Evolutionary conservation across 2,888 invertebrate species (phyloP).

Genomic region (Miltochrista miniata): DNA sequence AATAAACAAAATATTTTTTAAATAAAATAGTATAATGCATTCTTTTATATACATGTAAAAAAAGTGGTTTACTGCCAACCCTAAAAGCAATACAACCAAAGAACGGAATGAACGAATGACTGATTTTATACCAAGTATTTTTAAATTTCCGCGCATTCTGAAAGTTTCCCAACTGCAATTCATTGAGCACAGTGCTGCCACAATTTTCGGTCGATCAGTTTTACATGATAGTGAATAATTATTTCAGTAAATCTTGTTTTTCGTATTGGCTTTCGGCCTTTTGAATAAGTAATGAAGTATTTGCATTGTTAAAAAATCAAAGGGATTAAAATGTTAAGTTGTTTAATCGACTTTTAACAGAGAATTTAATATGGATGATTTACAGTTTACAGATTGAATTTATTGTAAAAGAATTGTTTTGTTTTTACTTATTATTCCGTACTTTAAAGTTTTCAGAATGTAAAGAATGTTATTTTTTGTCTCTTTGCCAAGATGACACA

Average conservation of each 20-base stretch:
- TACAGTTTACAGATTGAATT: too few species aligned
- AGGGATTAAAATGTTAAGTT: not conserved
- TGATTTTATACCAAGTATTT: slow-evolving; percentile 45
- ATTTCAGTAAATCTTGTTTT: slow-evolving; percentile 4
- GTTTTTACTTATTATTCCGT: too few species aligned
- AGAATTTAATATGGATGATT: too few species aligned
- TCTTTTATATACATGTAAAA: not conserved
- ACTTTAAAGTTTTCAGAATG: too few species aligned
- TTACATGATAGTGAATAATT: slow-evolving; percentile 21
- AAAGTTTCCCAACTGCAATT: slow-evolving; percentile 16
- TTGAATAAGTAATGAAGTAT: not conserved
- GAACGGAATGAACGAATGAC: slow-evolving; percentile 41
- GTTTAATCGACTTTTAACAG: not conserved
- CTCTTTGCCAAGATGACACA: too few species aligned
- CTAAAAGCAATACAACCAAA: slow-evolving; percentile 38
- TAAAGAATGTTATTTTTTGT: too few species aligned
- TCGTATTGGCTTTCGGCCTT: not conserved
- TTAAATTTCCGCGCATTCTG: slow-evolving; percentile 41
- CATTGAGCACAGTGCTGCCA: slow-evolving; percentile 10
- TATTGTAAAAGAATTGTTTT: too few species aligned
- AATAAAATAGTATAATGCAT: not conserved
- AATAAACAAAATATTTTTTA: not conserved
- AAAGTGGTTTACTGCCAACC: slow-evolving; percentile 27
- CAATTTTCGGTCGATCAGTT: slow-evolving; percentile 18
- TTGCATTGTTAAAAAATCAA: not conserved